A percentile compares a stretch with the other conserved stretches of the same genome.
These are phyloP conservation scores for Pipistrellus nathusii DNA, from an alignment of 2,797 vertebrate species.

Conservation along the genomic window DNA sequence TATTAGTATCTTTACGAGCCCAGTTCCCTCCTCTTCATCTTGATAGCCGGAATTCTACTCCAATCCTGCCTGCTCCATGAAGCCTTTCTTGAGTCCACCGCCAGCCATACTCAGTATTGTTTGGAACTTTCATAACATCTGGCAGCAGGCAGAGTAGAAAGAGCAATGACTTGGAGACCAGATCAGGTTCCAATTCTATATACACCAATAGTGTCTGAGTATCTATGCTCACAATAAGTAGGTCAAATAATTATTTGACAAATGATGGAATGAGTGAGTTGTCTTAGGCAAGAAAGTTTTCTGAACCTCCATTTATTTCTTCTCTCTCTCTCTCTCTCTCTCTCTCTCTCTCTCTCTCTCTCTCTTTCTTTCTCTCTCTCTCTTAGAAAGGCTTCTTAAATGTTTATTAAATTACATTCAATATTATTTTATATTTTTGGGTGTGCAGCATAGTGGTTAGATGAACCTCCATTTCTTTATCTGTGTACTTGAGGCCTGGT, in stretches of 20 bases:
- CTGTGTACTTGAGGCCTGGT: not conserved
- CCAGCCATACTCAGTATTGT: not conserved
- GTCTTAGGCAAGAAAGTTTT: not conserved
- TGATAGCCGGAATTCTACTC: not conserved
- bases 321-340: not conserved
- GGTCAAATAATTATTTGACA: not conserved
- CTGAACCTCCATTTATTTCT: not conserved
- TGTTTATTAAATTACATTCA: not conserved
- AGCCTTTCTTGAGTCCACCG: not conserved
- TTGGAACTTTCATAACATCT: not conserved
- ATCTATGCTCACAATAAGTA: not conserved
- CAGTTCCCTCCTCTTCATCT: not conserved
- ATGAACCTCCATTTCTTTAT: not conserved
- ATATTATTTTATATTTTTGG: not conserved
- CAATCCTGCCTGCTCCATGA: not conserved
- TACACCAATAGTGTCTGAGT: not conserved
- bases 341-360: not conserved
- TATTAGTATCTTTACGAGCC: not conserved
- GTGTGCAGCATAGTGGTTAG: not conserved
- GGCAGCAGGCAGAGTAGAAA: not conserved
- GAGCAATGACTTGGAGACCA: not conserved
- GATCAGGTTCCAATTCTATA: not conserved
- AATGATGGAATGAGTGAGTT: not conserved
- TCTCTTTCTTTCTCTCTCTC: not conserved
- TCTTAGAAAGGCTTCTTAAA: not conserved